These are phyloP conservation scores for mouse (Mus musculus) DNA, from an alignment of 2,113 vertebrate genomes.

Conservation along the genomic window DNA sequence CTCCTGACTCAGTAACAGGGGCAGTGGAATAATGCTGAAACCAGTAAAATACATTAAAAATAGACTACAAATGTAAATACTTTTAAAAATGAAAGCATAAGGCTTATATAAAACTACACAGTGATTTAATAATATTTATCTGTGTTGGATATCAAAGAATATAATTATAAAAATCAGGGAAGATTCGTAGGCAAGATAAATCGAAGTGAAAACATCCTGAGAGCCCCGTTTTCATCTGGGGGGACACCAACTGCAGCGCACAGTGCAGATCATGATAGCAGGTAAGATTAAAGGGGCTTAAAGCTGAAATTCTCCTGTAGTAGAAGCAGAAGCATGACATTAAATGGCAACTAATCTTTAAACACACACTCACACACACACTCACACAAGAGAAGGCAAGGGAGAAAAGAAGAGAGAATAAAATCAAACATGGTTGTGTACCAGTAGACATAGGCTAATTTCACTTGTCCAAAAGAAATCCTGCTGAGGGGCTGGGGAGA, in stretches of 20 bases:
- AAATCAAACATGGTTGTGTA: neutral
- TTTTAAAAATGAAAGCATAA: conserved; percentile 38
- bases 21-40: neutral
- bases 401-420: neutral
- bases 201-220: neutral
- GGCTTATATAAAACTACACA: neutral
- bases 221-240: neutral
- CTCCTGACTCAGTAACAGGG: neutral
- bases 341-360: neutral
- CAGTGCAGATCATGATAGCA: neutral
- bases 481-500: too few species aligned
- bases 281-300: neutral
- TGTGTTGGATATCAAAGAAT: neutral
- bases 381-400: neutral
- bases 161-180: conserved; percentile 35
- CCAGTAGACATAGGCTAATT: neutral
- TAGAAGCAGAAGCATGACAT: conserved; percentile 25
- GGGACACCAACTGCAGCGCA: neutral
- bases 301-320: neutral
- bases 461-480: neutral
- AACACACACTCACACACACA: neutral
- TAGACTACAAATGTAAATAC: neutral
- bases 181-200: conserved; percentile 13
- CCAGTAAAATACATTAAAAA: conserved; percentile 15
- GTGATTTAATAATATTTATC: conserved; percentile 28